A percentile compares a stretch with the other conserved stretches of the same genome.
Conservation (phyloP, 1,140 invertebrate species). For the Parapsyche elsis region DNA sequence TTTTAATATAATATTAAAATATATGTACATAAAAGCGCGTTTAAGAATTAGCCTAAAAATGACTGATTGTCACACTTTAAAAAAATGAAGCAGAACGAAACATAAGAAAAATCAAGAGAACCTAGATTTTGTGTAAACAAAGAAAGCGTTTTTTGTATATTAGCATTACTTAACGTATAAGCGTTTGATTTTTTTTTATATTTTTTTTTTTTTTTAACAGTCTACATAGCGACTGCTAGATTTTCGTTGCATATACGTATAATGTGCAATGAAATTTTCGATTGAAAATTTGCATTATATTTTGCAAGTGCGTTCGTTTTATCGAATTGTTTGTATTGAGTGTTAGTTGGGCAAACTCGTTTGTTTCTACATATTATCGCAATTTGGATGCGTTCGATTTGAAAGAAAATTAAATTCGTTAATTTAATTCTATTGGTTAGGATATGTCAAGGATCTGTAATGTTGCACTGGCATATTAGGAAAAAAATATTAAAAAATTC, state of each 20-base stretch:
- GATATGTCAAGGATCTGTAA: not conserved
- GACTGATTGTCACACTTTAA: not conserved
- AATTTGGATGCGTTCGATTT: too few relatives aligned
- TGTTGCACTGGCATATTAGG: too few relatives aligned
- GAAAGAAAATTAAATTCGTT: not conserved
- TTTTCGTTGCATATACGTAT: too few relatives aligned
- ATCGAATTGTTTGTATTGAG: too few relatives aligned
- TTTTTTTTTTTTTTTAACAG: not conserved
- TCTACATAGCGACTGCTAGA: not conserved
- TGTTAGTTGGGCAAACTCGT: too few relatives aligned
- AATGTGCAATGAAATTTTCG: too few relatives aligned
- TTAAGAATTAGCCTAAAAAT: not conserved
- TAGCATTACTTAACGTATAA: constrained; percentile 34
- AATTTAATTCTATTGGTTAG: constrained; percentile 1
- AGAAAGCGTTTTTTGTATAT: constrained; percentile 21
- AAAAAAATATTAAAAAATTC: too few relatives aligned
- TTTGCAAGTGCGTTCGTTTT: too few relatives aligned
- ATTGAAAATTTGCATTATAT: too few relatives aligned
- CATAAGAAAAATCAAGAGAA: not conserved
- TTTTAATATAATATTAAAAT: too few relatives aligned
- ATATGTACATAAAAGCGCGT: not conserved
- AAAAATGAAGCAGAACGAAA: not conserved
- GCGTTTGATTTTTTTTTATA: not conserved
- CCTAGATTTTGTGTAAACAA: constrained; percentile 14
- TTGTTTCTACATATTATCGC: too few relatives aligned